These are phyloP conservation scores for Acrobasis suavella DNA, from an alignment of 2,888 invertebrate genomes.

Conservation along the genomic window DNA sequence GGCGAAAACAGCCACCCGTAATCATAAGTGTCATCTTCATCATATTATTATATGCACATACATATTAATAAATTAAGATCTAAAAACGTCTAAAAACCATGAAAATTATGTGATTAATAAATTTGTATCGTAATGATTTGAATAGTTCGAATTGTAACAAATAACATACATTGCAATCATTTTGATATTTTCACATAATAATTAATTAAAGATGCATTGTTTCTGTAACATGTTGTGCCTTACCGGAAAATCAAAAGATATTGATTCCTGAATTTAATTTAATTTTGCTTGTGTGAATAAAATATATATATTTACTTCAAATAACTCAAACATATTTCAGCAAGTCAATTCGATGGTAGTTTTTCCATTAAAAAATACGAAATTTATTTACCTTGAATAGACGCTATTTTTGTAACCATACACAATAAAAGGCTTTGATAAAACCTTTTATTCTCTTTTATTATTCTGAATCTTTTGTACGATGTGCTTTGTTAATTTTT, in stretches of 20 bases:
- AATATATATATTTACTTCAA: no score
- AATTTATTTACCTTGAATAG: neutral
- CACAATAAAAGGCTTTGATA: conserved; percentile 30
- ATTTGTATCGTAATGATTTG: neutral
- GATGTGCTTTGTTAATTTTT: conserved; percentile 50
- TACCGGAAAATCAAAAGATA: neutral
- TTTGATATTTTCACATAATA: no score
- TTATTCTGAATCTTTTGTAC: conserved; percentile 53
- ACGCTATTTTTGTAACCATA: conserved; percentile 18
- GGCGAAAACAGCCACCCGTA: neutral
- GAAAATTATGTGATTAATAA: neutral
- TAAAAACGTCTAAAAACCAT: no score
- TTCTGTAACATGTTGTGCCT: neutral
- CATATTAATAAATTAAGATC: neutral
- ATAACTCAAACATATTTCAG: neutral
- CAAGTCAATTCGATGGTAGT: no score
- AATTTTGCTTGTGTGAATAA: neutral
- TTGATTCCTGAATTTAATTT: neutral
- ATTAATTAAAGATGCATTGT: neutral
- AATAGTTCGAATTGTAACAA: no score
- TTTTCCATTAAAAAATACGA: no score
- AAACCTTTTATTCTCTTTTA: conserved; percentile 47
- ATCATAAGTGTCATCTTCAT: neutral
- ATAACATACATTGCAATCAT: no score
- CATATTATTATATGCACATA: conserved; percentile 2